Conservation (phyloP, 2,888 invertebrate genomes). For the Gryllus longicercus region DNA sequence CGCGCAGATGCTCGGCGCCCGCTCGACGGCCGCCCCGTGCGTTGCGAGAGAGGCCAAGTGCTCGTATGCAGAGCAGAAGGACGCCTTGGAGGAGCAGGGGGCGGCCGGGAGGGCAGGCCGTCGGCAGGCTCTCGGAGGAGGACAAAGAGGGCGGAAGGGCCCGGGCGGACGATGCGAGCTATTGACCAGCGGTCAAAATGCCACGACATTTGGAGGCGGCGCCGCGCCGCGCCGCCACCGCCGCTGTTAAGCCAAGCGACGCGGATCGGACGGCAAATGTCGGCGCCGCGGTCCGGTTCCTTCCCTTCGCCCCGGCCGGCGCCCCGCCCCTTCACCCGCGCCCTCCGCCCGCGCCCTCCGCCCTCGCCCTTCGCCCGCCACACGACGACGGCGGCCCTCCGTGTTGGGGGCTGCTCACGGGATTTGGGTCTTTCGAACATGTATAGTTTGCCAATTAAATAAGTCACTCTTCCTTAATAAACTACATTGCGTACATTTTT, state of each 20-base stretch:
- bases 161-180: not conserved
- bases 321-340: not conserved
- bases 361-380: not conserved
- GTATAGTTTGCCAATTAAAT: too few species aligned
- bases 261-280: not conserved
- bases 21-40: too few species aligned
- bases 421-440: too few species aligned
- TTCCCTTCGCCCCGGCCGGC: not conserved
- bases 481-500: too few species aligned
- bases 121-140: not conserved
- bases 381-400: not conserved
- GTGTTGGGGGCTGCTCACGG: not conserved
- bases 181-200: conserved; percentile 9
- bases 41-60: too few species aligned
- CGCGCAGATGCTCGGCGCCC: too few species aligned
- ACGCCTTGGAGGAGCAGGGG: not conserved
- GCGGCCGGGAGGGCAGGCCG: not conserved
- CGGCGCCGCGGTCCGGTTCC: not conserved
- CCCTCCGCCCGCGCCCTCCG: not conserved
- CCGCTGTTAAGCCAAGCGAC: not conserved
- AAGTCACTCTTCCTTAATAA: too few species aligned
- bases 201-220: not conserved
- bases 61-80: too few species aligned
- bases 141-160: not conserved
- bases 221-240: too few species aligned